Conservation (phyloP, 2,888 invertebrate genomes). For the Andricus curvator region DNA sequence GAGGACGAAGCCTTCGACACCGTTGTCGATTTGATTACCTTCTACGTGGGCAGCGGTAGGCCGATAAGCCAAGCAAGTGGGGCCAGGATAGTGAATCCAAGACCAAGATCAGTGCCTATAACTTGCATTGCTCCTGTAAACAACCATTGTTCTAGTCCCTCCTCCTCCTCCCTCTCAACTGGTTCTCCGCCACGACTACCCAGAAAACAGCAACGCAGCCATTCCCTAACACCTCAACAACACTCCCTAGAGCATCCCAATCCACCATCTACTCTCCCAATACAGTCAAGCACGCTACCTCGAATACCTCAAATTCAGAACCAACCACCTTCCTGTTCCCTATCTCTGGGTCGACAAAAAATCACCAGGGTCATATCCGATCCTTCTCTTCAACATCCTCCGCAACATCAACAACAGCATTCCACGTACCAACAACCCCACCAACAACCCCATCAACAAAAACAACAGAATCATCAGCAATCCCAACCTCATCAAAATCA, state of each 20-base stretch:
- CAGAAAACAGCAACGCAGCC: constrained; percentile 86
- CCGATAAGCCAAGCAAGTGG: constrained; percentile 94
- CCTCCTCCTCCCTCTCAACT: constrained; percentile 79
- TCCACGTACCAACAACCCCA: constrained; percentile 61
- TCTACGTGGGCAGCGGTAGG: constrained; percentile 94
- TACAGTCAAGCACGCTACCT: constrained; percentile 72
- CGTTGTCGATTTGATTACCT: constrained; percentile 95
- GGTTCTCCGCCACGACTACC: constrained; percentile 76
- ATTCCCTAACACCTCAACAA: constrained; percentile 85
- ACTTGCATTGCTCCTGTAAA: constrained; percentile 69
- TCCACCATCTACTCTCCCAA: constrained; percentile 43
- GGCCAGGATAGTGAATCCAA: constrained; percentile 91
- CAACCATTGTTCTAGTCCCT: constrained; percentile 78
- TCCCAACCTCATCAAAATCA: constrained; percentile 41
- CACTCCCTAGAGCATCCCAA: constrained; percentile 45
- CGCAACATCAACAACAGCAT: constrained; percentile 58
- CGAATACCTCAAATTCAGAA: constrained; percentile 71
- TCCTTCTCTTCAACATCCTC: constrained; percentile 71
- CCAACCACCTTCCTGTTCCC: constrained; percentile 71
- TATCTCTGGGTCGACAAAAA: constrained; percentile 75
- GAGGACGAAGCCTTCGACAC: constrained; percentile 96
- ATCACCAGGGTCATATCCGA: constrained; percentile 83
- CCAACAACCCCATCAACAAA: constrained; percentile 58
- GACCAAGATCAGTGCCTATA: constrained; percentile 89
- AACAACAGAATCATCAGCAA: constrained; percentile 64